Evolutionary conservation across 2,888 invertebrate species (phyloP).

Genomic region (Hirtodrosophila confusa): DNA sequence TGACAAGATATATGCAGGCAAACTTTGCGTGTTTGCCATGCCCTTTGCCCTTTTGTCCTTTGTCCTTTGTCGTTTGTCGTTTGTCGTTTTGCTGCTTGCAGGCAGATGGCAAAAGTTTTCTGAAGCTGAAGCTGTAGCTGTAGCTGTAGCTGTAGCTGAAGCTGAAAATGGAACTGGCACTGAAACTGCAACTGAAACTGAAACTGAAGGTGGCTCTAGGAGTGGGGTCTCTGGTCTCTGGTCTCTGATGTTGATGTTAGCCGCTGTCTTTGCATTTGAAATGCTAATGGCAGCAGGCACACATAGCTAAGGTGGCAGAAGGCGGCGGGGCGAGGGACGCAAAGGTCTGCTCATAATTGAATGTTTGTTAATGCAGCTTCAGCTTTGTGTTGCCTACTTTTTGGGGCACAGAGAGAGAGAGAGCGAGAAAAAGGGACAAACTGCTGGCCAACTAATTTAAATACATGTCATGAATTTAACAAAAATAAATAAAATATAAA

Average conservation of each 20-base stretch:
- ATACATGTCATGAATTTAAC: constrained; percentile 75
- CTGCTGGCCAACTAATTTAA: constrained; percentile 72
- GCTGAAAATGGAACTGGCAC: constrained; percentile 8
- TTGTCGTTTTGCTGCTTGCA: constrained; percentile 56
- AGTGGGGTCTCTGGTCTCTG: constrained; percentile 1
- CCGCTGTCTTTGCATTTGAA: constrained; percentile 54
- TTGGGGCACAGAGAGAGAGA: constrained; percentile 17
- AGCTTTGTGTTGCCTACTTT: constrained; percentile 50
- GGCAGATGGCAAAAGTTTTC: constrained; percentile 73
- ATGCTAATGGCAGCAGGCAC: constrained; percentile 62
- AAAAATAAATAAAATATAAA: constrained; percentile 57
- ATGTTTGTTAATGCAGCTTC: constrained; percentile 64
- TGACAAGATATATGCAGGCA: constrained; percentile 57
- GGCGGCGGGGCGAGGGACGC: background rate
- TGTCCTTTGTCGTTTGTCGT: constrained; percentile 37
- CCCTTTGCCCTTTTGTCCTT: constrained; percentile 59
- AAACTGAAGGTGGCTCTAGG: constrained; percentile 6
- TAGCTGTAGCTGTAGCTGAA: constrained; percentile 5
- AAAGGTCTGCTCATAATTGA: constrained; percentile 61
- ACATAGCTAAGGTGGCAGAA: constrained; percentile 7
- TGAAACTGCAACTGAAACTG: constrained; percentile 9
- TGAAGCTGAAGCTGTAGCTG: constrained; percentile 12
- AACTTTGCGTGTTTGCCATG: constrained; percentile 70
- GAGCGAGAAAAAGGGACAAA: constrained; percentile 54
- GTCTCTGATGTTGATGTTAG: constrained; percentile 18